Percentiles rank a stretch among this genome's conserved stretches.
Conservation (phyloP, 2,888 invertebrate genomes). For the Diplolepis rosae region DNA sequence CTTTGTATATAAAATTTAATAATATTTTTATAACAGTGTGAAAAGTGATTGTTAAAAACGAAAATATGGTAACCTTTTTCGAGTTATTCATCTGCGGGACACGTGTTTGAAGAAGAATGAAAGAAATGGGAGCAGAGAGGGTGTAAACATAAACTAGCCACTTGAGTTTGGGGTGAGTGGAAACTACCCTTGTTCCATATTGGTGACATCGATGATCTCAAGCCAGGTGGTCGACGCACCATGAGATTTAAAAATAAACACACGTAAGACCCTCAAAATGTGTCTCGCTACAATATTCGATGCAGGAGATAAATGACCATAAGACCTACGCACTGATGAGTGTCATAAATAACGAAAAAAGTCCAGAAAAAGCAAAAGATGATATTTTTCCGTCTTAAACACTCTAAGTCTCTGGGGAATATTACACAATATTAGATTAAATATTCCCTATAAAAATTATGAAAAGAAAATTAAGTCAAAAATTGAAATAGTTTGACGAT, state of each 20-base stretch:
- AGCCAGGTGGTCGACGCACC: slow-evolving; percentile 23
- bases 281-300: neutral
- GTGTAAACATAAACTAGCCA: slow-evolving; percentile 21
- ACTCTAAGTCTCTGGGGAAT: neutral
- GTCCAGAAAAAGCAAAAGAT: neutral
- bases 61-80: neutral
- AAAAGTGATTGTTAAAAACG: neutral
- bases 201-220: slow-evolving; percentile 14
- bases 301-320: neutral
- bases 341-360: slow-evolving; percentile 10
- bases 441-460: neutral
- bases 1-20: too few species aligned
- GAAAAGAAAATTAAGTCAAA: neutral
- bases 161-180: neutral
- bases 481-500: too few species aligned
- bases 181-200: neutral
- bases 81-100: neutral
- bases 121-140: neutral
- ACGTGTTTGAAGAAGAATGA: neutral
- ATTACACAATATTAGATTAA: neutral
- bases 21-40: too few species aligned
- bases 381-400: neutral
- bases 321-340: neutral
- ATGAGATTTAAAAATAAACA: slow-evolving; percentile 25
- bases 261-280: neutral